Evolutionary conservation across 1,140 invertebrate genomes (phyloP).

Genomic region (Paraescarpia echinospica): DNA sequence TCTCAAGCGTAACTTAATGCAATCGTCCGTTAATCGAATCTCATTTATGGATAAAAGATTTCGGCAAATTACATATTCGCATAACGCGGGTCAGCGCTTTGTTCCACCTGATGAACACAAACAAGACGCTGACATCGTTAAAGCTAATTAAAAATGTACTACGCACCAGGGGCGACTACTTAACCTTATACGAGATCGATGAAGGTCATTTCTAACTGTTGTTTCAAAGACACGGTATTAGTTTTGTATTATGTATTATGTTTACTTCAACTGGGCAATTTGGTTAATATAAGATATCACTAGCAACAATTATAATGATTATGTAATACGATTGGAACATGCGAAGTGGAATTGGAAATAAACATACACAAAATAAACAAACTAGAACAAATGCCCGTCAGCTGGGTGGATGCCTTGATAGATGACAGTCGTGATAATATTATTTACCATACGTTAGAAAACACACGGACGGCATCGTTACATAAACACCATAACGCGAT

Average conservation of each 20-base stretch:
- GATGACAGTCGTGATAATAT: no score
- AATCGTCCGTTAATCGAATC: not conserved
- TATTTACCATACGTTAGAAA: no score
- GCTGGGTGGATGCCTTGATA: no score
- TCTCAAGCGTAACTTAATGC: not conserved
- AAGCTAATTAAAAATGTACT: not conserved
- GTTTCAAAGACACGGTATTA: not conserved
- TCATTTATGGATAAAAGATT: not conserved
- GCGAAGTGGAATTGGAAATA: no score
- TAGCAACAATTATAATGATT: no score
- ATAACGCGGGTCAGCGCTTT: not conserved
- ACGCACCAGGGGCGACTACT: not conserved
- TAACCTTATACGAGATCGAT: not conserved
- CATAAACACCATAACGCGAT: no score
- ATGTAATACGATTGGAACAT: no score
- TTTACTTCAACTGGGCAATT: not conserved
- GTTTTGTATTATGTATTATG: not conserved
- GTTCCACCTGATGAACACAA: not conserved
- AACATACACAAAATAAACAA: no score
- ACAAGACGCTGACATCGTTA: not conserved
- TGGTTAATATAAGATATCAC: no score
- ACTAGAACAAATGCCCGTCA: no score
- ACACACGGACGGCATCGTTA: no score
- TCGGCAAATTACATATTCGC: not conserved
- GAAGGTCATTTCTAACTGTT: not conserved